Conservation (phyloP, 2,113 vertebrate species). For the Lophochroa leadbeateri region DNA sequence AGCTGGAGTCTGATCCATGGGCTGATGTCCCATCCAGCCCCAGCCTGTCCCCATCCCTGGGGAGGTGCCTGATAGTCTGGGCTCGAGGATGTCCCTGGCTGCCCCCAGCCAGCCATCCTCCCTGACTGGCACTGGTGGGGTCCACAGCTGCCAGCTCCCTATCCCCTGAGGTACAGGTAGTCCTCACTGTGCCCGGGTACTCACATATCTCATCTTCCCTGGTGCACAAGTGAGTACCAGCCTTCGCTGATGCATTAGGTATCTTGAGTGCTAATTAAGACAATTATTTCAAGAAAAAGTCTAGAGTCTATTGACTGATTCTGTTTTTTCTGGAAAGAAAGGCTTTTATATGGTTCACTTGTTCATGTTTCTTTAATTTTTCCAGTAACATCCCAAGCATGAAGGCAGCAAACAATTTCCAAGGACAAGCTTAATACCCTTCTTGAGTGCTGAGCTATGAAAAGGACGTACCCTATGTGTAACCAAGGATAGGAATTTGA, state of each 20-base stretch:
- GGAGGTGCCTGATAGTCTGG: background rate
- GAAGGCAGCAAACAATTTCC: background rate
- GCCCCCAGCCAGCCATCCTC: background rate
- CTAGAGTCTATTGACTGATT: background rate
- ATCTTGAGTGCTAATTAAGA: background rate
- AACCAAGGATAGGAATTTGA: background rate
- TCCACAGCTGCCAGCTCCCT: background rate
- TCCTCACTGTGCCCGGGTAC: background rate
- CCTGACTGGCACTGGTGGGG: background rate
- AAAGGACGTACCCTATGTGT: background rate
- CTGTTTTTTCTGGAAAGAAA: background rate
- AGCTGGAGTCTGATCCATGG: background rate
- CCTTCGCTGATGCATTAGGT: background rate
- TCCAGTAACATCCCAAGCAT: background rate
- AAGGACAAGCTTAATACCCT: background rate
- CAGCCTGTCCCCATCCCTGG: accelerated
- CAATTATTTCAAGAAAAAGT: background rate
- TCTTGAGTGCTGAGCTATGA: background rate
- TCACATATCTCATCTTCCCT: background rate
- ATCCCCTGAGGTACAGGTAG: background rate
- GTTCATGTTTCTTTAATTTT: background rate
- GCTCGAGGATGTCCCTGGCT: background rate
- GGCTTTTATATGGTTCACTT: background rate
- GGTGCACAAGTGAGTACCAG: background rate
- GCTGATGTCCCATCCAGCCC: background rate